Evolutionary conservation across 2,888 invertebrate genomes (phyloP).

Genomic region (Leptinotarsa haldemani): DNA sequence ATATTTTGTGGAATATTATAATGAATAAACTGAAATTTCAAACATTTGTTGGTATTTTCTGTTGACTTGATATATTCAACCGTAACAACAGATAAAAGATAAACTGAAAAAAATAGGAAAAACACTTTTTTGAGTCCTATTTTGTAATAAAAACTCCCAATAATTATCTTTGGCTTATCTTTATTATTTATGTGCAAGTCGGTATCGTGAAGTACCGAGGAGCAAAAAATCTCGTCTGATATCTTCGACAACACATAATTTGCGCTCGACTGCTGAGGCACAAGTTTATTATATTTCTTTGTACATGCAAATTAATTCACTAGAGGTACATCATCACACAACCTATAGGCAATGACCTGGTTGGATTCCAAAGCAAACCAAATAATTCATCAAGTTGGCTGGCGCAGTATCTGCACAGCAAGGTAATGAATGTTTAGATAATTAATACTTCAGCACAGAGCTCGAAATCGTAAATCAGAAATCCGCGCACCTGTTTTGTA

Average conservation of each 20-base stretch:
- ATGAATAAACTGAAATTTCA: no score
- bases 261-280: background rate
- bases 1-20: no score
- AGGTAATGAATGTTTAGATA: conserved; percentile 26
- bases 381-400: conserved; percentile 27
- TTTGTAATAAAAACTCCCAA: no score
- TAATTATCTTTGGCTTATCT: no score
- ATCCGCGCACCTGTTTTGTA: conserved; percentile 13
- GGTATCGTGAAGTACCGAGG: no score
- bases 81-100: no score
- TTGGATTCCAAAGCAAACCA: conserved; percentile 1
- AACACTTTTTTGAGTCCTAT: no score
- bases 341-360: background rate
- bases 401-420: conserved; percentile 19
- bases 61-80: no score
- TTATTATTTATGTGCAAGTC: no score
- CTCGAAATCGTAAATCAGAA: conserved; percentile 19
- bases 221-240: no score
- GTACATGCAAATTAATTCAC: conserved; percentile 1
- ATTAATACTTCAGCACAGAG: conserved; percentile 25
- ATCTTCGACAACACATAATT: background rate
- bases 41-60: no score
- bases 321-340: background rate
- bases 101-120: no score
- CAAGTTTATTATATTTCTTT: background rate